These are phyloP conservation scores for Amblyraja radiata DNA, from an alignment of 2,797 vertebrate genomes.

Conservation along the genomic window DNA sequence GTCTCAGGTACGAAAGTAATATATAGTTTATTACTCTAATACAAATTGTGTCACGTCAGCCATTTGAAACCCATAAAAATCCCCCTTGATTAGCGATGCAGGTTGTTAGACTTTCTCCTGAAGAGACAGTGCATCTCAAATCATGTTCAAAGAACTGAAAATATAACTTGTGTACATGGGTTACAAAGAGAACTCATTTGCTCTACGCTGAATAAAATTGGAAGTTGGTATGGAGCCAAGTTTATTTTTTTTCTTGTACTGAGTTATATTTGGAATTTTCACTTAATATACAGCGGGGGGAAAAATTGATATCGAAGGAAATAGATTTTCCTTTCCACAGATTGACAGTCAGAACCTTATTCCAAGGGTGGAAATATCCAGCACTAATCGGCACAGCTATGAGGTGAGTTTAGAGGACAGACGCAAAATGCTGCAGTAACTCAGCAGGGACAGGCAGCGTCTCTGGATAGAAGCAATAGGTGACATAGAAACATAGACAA, in stretches of 20 bases:
- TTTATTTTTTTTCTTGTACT: neutral
- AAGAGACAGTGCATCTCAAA: neutral
- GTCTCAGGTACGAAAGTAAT: neutral
- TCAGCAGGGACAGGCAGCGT: too few relatives aligned
- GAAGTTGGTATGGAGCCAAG: neutral
- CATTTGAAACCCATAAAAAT: conserved; percentile 2
- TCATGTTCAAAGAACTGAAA: neutral
- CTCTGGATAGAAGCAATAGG: too few relatives aligned
- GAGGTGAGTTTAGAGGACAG: too few relatives aligned
- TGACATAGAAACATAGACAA: too few relatives aligned
- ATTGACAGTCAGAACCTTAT: too few relatives aligned
- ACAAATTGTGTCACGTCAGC: neutral
- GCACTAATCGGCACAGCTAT: too few relatives aligned
- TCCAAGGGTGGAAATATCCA: too few relatives aligned
- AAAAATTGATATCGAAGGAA: neutral
- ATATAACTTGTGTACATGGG: neutral
- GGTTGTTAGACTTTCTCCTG: neutral
- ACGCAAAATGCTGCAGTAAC: too few relatives aligned
- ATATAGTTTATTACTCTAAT: neutral
- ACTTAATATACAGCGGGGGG: neutral
- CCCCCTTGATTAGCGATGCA: conserved; percentile 22
- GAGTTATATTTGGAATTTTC: neutral
- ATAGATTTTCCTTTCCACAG: neutral
- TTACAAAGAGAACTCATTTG: neutral
- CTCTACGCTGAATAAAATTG: neutral